Conservation (phyloP, 2,888 invertebrate genomes). For the Julus scandinavius region DNA sequence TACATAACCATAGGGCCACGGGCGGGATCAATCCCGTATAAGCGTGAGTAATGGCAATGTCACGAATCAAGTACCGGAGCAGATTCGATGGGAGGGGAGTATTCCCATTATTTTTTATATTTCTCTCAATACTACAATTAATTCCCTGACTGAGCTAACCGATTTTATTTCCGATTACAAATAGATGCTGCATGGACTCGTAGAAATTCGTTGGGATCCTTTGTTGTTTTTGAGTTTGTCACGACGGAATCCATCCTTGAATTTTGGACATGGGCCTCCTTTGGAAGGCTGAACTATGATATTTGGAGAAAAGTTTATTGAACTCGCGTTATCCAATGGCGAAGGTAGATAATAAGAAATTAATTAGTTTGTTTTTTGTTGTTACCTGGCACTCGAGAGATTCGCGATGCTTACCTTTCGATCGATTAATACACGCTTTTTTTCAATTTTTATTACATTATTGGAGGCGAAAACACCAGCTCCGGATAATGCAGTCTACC, state of each 20-base stretch:
- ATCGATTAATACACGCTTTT: not conserved
- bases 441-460: not conserved
- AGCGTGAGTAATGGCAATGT: conserved; percentile 42
- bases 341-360: not conserved
- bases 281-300: not conserved
- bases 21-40: conserved; percentile 8
- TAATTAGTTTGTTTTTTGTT: conserved; percentile 1
- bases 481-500: conserved; percentile 43
- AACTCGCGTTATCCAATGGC: not conserved
- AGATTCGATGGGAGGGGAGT: not conserved
- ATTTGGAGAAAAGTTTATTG: not conserved
- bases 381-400: not conserved
- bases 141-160: conserved; percentile 28
- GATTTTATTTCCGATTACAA: not conserved
- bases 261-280: not conserved
- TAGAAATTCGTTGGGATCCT: not conserved
- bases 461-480: conserved; percentile 41
- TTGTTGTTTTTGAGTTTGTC: too few relatives aligned
- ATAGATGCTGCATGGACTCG: not conserved
- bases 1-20: not conserved
- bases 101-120: not conserved
- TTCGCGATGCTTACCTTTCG: not conserved
- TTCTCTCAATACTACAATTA: conserved; percentile 14
- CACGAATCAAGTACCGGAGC: conserved; percentile 32
- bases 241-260: not conserved